Base-by-base conservation (phyloP, 2,888 invertebrate species). In the Metallyticus violacea region DNA sequence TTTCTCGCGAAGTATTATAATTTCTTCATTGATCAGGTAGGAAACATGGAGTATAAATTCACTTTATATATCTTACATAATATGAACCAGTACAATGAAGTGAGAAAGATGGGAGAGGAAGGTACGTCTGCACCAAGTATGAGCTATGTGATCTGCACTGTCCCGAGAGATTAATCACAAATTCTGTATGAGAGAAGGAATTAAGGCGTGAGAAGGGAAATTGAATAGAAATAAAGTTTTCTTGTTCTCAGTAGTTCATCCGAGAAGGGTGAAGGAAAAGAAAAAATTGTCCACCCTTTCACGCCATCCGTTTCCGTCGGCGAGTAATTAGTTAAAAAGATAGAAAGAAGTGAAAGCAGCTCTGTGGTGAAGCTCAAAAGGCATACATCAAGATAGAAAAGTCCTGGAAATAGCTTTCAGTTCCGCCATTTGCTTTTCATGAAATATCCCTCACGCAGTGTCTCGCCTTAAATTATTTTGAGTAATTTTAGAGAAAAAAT, bases 141-240 rank as follows among this genome's bases (percentile, higher is more conserved):
- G 4, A 22, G 22, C 40, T 62, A 62, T 62, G 15, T 4, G 15
- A 62, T 15, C 40, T 40, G 4, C 15, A 62, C 15, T 62, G 22
- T 62, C 40, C 22, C 15, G 40, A 29, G 77, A 81, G 81, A 86
- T 86, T 86, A 86, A 86, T 86, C 81, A 81, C 30, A 77, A 76
- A 86, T 81, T 86, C 81, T 86, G 81, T 28, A 81, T 81, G 77
- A 80, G 29, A 77, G 25, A 77, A 77, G 15, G 85, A n/a, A 26
- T 77, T 15, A 62, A 26, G 30, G 0, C 40, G 40, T 62, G 40
- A 62, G 15, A 62, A 15, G 40, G 22, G 40, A 81, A 81, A 81
- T n/a, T 81, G 81, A 26, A 29, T 25, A 26, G 30, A 81, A 81
- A 81, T 30, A 81, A 81, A 81, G 28, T 62, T 62, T 62, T 62